Evolutionary conservation across 1,140 invertebrate genomes (phyloP), one percentile per base, ranked within the genome.

Genomic region (Rhyacophila brunnea): DNA sequence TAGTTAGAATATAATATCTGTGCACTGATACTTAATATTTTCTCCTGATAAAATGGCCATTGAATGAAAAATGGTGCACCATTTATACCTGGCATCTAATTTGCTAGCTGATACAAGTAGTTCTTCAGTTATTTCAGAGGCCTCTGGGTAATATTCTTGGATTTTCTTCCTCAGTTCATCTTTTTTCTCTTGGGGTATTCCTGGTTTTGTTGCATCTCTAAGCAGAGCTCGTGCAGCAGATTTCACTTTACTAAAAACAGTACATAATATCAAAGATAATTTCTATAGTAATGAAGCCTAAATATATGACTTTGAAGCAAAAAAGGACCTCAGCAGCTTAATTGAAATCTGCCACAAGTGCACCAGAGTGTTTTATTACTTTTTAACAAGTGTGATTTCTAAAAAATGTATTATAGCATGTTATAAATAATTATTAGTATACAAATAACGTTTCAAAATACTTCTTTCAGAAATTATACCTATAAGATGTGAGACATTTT

Each of bases 221-320:
- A 80, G 70, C 1, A 90, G 70, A 0, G 88, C 87, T 65, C 84
- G 85, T 1, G 85, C 87, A 5, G 87, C 86, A 0, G 85, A 87
- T 52, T 81, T 77, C 1, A 90, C 75, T 66, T 83, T 83, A 48
- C 81, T 83, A 47, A 68, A 75, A 63, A 68, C 2, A 51, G 6
- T 15, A 13, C 11, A 10, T 1, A 1, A 2, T 20, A 2, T 19
- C 19, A 6, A 20, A 19, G 19, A 3, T 15, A 5, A 7, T 46
- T 46, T 46, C 17, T 9, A 2, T 7, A 18, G 7, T 1, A 9
- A 46, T n/a, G n/a, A 20, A 46, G 1, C 6, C 28, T 13, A 13
- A 6, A 13, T 6, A 13, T 6, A 45, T 45, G 4, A n/a, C 18
- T 5, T 4, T 9, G 6, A 18, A 9, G 7, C 6, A 15, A 3